Evolutionary conservation across 2,797 vertebrate species (phyloP).

Genomic region (Sebastes ruberrimus): DNA sequence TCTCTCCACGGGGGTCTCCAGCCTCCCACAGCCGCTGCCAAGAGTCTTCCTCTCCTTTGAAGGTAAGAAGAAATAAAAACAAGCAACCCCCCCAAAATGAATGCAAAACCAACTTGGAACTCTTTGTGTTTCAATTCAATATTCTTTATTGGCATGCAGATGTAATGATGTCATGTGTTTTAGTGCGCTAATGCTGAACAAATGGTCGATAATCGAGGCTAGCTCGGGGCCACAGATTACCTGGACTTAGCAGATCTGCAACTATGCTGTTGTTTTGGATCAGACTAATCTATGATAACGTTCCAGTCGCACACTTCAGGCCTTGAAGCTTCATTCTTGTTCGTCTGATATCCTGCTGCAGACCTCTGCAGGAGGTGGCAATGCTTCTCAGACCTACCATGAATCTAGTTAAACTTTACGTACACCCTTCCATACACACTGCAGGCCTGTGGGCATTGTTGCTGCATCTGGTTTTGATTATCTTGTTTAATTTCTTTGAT

Average conservation of each 20-base stretch:
- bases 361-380: conserved; percentile 41
- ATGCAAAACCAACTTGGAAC: neutral
- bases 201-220: conserved; percentile 14
- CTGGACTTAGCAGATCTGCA: neutral
- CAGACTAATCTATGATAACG: neutral
- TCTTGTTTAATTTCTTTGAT: conserved; percentile 50
- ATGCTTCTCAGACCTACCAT: conserved; percentile 17
- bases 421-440: neutral
- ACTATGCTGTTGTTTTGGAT: neutral
- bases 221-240: neutral
- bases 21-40: conserved; percentile 76
- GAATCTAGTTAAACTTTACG: conserved; percentile 71
- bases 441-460: conserved; percentile 27
- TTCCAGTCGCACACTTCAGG: neutral
- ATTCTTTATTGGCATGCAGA: neutral
- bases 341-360: conserved; percentile 16
- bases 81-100: neutral
- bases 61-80: conserved; percentile 70
- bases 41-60: conserved; percentile 83
- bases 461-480: conserved; percentile 57
- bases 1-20: conserved; percentile 54
- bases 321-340: neutral
- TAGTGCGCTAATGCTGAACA: conserved; percentile 27
- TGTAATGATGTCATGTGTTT: conserved; percentile 13
- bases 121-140: neutral